Percentiles rank a stretch among this genome's conserved stretches.
Conservation (phyloP, 2,797 vertebrate genomes). For the Scarus forsteni region DNA sequence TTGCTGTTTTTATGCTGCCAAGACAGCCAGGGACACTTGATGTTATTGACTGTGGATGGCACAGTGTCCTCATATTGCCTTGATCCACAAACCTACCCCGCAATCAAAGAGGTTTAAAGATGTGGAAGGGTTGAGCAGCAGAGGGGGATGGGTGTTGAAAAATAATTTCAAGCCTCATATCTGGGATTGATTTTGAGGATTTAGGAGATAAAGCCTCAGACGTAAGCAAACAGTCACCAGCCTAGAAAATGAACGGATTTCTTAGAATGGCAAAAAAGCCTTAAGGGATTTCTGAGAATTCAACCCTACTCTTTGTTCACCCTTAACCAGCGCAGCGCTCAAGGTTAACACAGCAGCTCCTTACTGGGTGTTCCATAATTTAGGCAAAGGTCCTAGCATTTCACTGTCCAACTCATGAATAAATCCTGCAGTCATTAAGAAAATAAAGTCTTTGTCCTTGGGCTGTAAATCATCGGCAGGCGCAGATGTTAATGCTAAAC, state of each 20-base stretch:
- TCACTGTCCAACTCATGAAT: not conserved
- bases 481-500: conserved; percentile 20
- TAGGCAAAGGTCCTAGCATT: conserved; percentile 22
- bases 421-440: conserved; percentile 29
- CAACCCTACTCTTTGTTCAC: not conserved
- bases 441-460: conserved; percentile 37
- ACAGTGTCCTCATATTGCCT: conserved; percentile 8
- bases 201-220: conserved; percentile 51
- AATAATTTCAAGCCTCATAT: conserved; percentile 60
- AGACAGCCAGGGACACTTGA: not conserved
- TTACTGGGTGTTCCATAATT: not conserved
- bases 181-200: conserved; percentile 61
- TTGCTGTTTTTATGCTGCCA: conserved; percentile 5
- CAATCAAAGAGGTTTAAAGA: conserved; percentile 32
- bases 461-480: conserved; percentile 27
- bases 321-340: not conserved
- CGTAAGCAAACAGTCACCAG: conserved; percentile 43
- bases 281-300: conserved; percentile 44
- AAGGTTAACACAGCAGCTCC: conserved; percentile 22
- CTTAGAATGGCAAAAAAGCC: conserved; percentile 21
- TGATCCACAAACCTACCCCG: not conserved
- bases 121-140: not conserved
- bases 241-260: conserved; percentile 53
- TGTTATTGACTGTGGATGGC: not conserved
- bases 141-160: not conserved